A percentile compares a stretch with the other conserved stretches of the same genome.
Conservation (phyloP, 2,888 invertebrate species). For the Drosophila histrio region DNA sequence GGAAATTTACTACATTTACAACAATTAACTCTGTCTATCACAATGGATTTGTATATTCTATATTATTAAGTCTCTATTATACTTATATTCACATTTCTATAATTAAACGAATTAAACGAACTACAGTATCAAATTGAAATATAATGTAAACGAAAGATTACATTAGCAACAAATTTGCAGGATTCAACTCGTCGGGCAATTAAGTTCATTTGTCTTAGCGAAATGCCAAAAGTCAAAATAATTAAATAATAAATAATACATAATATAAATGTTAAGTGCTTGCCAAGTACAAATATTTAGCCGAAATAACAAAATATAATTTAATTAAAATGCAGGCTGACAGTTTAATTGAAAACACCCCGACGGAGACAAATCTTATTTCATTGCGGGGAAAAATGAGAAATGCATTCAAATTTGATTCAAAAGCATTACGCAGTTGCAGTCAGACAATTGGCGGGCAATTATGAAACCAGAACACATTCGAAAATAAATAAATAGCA, state of each 20-base stretch:
- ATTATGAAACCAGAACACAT: conserved; percentile 67
- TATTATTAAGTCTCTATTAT: too few species aligned
- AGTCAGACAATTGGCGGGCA: conserved; percentile 28
- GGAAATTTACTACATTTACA: background rate
- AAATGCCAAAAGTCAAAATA: conserved; percentile 35
- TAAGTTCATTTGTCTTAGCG: conserved; percentile 24
- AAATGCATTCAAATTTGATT: conserved; percentile 63
- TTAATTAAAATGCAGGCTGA: conserved; percentile 54
- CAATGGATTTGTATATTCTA: background rate
- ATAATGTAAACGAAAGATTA: background rate
- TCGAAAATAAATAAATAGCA: conserved; percentile 53
- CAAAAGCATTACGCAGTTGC: conserved; percentile 47
- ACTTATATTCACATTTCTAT: background rate
- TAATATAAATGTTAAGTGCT: conserved; percentile 39
- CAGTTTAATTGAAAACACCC: conserved; percentile 60
- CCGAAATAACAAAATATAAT: conserved; percentile 10
- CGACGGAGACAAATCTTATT: conserved; percentile 23
- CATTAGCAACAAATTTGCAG: conserved; percentile 9
- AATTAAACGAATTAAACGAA: background rate
- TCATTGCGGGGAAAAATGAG: background rate
- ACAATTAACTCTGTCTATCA: background rate
- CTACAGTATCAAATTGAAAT: background rate
- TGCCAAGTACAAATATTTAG: conserved; percentile 52
- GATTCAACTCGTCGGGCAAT: conserved; percentile 24
- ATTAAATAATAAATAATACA: conserved; percentile 13